Evolutionary conservation across 2,888 invertebrate genomes (phyloP).

Genomic region (Sinodicranocentrus sp.): DNA sequence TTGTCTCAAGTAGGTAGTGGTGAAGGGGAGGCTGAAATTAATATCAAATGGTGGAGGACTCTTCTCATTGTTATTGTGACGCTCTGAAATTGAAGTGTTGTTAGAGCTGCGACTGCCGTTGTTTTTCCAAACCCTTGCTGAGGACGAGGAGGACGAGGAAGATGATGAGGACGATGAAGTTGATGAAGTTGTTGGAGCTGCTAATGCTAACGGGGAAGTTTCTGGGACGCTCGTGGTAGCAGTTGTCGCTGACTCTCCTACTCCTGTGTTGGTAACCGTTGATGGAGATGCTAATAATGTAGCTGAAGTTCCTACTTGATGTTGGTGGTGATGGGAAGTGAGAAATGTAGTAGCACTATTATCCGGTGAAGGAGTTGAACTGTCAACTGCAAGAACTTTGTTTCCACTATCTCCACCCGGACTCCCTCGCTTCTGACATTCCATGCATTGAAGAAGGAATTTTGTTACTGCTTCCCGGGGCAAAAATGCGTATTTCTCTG

Average conservation of each 20-base stretch:
- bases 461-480: constrained; percentile 97
- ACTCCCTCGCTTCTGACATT: constrained; percentile 87
- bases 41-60: constrained; percentile 82
- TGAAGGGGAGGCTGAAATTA: constrained; percentile 92
- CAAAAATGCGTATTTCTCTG: constrained; percentile 96
- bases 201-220: constrained; percentile 53
- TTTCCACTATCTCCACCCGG: constrained; percentile 62
- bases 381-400: constrained; percentile 71
- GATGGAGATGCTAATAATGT: constrained; percentile 52
- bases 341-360: constrained; percentile 77
- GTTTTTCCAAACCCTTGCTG: constrained; percentile 45
- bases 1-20: constrained; percentile 92
- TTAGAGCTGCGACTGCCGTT: constrained; percentile 25
- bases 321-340: constrained; percentile 49
- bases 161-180: constrained; percentile 74
- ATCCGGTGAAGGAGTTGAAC: constrained; percentile 71
- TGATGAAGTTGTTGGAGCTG: constrained; percentile 36
- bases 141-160: constrained; percentile 23
- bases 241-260: constrained; percentile 47
- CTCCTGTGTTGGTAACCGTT: constrained; percentile 54
- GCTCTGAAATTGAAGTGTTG: constrained; percentile 55
- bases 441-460: constrained; percentile 95
- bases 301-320: constrained; percentile 76
- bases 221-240: constrained; percentile 48
- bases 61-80: constrained; percentile 51